Evolutionary conservation across 2,888 invertebrate genomes (phyloP).

Genomic region (Leucoptera coffeella): DNA sequence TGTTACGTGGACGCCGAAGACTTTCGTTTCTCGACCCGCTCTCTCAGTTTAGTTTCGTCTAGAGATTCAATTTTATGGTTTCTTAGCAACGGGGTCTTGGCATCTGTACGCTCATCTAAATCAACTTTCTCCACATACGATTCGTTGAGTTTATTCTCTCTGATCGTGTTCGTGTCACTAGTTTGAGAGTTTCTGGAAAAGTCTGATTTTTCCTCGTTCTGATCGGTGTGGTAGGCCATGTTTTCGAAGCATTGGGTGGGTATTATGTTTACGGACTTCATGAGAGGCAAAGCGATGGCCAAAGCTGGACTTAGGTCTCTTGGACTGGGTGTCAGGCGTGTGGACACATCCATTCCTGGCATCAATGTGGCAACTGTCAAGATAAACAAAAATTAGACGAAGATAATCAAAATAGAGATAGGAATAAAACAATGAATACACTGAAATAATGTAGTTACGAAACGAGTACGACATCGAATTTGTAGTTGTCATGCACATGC

Average conservation of each 20-base stretch:
- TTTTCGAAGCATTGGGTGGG: constrained; percentile 44
- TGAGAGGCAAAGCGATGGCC: constrained; percentile 56
- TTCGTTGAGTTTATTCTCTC: constrained; percentile 33
- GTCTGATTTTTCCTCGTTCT: constrained; percentile 14
- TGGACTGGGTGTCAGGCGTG: constrained; percentile 62
- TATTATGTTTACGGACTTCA: constrained; percentile 48
- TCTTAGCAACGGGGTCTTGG: constrained; percentile 33
- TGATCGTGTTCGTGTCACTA: constrained; percentile 24
- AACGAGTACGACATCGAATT: too few relatives aligned
- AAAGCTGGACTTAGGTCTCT: constrained; percentile 59
- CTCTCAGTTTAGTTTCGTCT: constrained; percentile 37
- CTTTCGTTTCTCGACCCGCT: constrained; percentile 39
- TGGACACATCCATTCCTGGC: constrained; percentile 56
- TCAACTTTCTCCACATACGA: constrained; percentile 24
- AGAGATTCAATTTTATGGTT: constrained; percentile 45
- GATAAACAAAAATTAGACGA: too few relatives aligned
- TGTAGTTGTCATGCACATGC: too few relatives aligned
- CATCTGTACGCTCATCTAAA: constrained; percentile 29
- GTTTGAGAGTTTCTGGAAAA: constrained; percentile 13
- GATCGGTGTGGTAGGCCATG: constrained; percentile 38
- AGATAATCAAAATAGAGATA: background rate
- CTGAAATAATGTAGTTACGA: too few relatives aligned
- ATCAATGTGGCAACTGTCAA: constrained; percentile 43
- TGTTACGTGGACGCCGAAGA: constrained; percentile 44
- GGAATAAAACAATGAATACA: too few relatives aligned